Conservation (phyloP, 53 echinoderm and acorn worm genomes). For the Paelopatides confundens region DNA sequence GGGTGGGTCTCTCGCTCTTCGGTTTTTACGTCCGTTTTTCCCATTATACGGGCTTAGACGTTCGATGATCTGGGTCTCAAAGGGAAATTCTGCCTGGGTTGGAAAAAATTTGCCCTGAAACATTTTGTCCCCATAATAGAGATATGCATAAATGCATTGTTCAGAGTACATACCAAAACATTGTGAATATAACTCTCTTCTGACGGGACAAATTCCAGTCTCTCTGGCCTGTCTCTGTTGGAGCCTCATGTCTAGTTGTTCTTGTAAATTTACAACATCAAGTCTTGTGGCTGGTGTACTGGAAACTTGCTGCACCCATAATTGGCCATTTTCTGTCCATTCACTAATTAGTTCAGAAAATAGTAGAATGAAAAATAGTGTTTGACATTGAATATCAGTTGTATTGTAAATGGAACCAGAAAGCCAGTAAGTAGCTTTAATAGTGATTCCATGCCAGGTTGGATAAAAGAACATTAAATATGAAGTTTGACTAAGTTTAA, state of each 20-base stretch:
- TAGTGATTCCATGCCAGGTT: too few species aligned
- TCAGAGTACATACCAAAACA: constrained; percentile 85
- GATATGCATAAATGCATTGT: neutral
- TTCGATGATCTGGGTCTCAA: too few species aligned
- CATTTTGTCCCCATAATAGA: neutral
- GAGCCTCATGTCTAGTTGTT: constrained; percentile 96
- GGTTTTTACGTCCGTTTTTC: too few species aligned
- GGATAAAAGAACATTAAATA: too few species aligned
- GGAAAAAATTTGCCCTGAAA: neutral
- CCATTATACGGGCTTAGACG: too few species aligned
- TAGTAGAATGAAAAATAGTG: neutral
- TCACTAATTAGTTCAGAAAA: constrained; percentile 62
- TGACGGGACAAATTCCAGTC: constrained; percentile 95
- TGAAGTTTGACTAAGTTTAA: too few species aligned
- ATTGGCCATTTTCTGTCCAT: constrained; percentile 99
- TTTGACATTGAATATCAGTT: too few species aligned
- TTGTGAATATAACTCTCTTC: constrained; percentile 98
- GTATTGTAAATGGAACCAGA: too few species aligned
- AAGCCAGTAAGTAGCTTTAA: too few species aligned
- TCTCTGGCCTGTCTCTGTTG: constrained; percentile 98
- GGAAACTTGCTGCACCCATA: constrained; percentile 99
- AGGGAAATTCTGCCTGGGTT: too few species aligned
- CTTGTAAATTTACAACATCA: constrained; percentile 98
- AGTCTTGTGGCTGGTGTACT: constrained; percentile 98
- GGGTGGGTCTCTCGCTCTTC: too few species aligned